Evolutionary conservation across 2,888 invertebrate species (phyloP).

Genomic region (Branchinecta sandiegonensis): DNA sequence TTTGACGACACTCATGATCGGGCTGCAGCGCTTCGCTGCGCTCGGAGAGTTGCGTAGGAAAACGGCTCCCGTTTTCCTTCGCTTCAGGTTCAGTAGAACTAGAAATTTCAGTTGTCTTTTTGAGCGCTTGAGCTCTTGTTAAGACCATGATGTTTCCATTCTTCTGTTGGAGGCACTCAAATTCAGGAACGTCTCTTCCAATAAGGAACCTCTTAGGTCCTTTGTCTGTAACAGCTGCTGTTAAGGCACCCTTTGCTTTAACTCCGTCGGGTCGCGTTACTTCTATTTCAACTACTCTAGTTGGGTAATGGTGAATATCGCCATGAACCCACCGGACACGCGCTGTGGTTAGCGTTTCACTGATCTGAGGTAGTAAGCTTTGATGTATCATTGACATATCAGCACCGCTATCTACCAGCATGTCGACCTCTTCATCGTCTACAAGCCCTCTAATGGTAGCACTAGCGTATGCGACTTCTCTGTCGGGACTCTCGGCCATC

Average conservation of each 20-base stretch:
- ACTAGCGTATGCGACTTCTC: too few relatives aligned
- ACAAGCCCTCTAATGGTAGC: too few relatives aligned
- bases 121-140: background rate
- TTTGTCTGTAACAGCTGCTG: background rate
- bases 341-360: background rate
- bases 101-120: background rate
- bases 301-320: background rate
- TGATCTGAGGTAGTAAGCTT: too few relatives aligned
- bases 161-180: background rate
- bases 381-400: background rate
- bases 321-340: background rate
- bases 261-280: background rate
- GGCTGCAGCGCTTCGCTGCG: too few relatives aligned
- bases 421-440: background rate
- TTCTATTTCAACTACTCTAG: background rate
- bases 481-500: too few relatives aligned
- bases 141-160: background rate
- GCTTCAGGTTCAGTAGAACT: too few relatives aligned
- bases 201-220: conserved; percentile 1
- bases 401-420: background rate
- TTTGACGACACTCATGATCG: too few relatives aligned
- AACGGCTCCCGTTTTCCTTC: too few relatives aligned
- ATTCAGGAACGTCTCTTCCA: background rate
- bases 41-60: too few relatives aligned
- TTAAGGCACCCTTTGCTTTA: background rate